Evolutionary conservation across 2,888 invertebrate species (phyloP), one percentile per base, ranked within the genome.

Genomic region (Heliconius sara): DNA sequence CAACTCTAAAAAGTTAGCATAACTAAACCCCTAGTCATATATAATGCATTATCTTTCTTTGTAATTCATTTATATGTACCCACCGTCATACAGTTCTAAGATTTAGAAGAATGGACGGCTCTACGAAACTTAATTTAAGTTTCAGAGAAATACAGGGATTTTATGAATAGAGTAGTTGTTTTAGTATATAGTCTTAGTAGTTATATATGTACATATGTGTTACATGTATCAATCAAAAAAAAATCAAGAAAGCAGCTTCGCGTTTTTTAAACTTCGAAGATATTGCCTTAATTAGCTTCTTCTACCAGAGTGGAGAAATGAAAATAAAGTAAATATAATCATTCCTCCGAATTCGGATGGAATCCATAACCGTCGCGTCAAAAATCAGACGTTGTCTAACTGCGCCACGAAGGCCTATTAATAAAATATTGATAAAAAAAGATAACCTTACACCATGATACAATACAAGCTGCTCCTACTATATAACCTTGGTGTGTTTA

Each of bases 21-120:
- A 13, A 27, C 39, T 9, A 10, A 13, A 7, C 63, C 1, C 10
- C 57, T 30, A n/a, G 4, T 27, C 22, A 47, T 65, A 75, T 75
- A 65, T 73, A n/a, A 34, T n/a, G n/a, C 34, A 39, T 63, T 25
- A n/a, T 43, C 2, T 74, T 75, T 75, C 75, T 65, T 25, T 75
- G 65, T 75, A 75, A 47, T 75, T 65, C 77, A 80, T 80, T 77
- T 73, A 67, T 80, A 80, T 80, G 77, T 80, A 77, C 12, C 70
- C 80, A 47, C 34, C 80, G 80, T 80, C 25, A 30, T 30, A 3
- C 30, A 25, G 16, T 80, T 80, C 80, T 77, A 39, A 74, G 80
- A 77, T 68, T 77, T 77, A 80, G 68, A 74, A 67, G 72, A 74
- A 74, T 68, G 39, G 39, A 52, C 63, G 70, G 66, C 66, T 79